Evolutionary conservation across 2,888 invertebrate genomes (phyloP), one percentile per base, ranked within the genome.

Genomic region (Macaria liturata): DNA sequence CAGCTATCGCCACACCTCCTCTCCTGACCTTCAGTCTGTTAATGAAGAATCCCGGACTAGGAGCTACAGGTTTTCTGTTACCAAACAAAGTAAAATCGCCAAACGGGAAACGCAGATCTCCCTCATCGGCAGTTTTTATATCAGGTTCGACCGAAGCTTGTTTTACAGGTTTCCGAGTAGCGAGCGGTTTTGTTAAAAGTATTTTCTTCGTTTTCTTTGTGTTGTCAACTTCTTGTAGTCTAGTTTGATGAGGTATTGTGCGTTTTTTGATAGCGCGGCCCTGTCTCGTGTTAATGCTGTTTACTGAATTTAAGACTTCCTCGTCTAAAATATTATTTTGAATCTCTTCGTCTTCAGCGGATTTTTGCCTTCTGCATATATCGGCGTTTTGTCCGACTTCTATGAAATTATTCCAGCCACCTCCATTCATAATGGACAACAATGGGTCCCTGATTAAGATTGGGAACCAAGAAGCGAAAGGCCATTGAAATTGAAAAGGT

Each of bases 1-100:
- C 96, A 3, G 96, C 96, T 52, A 96, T 96, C 0, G 96, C 96
- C 4, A 96, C 95, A 9, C 96, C 96, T 3, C 96, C 96, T 77
- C 94, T 93, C 61, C 94, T 91, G 30, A 96, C 95, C 79, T 94
- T 95, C 32, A 96, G 76, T 67, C 92, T 93, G 66, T 95, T 94
- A 57, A 95, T 95, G 63, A 95, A 94, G 64, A 95, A 94, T 2
- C 95, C 95, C 61, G 92, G 93, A 62, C 93, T 93, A 0, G 92
- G 86, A 4, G 78, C 81, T 3, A 79, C 70, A 9, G 86, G 84
- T 54, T 80, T 85, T 30, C 61, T 66, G 48, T 66, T 66, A 57
- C 69, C 69, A 52, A 68, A 65, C 40, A 65, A 62, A 9, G 61
- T 51, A 45, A 64, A 69, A 7, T 67, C 65, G 46, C 67, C 65